phyloP scores from a whole-genome alignment of 2,888 invertebrate species.

The Ectemnius lituratus region DNA sequence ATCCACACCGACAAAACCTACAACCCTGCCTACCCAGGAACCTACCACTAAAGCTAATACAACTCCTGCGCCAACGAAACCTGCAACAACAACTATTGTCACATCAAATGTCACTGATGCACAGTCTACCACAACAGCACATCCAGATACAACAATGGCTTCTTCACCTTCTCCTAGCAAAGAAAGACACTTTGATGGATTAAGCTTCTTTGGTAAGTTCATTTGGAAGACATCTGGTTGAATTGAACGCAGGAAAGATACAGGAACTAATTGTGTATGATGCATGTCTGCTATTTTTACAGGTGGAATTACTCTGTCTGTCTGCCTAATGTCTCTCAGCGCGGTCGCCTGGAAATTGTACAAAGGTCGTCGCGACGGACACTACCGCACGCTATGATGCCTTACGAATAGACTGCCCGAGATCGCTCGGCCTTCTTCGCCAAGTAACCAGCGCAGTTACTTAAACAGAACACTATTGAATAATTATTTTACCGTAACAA shows the following conservation, averaged over 20 bases:
- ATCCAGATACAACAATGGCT: conserved; percentile 64
- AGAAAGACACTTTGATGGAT: conserved; percentile 84
- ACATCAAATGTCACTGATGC: neutral
- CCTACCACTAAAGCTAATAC: neutral
- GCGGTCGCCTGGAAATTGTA: conserved; percentile 93
- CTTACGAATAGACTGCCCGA: conserved; percentile 50
- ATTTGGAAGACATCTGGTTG: neutral
- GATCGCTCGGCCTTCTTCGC: conserved; percentile 42
- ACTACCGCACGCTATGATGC: conserved; percentile 92
- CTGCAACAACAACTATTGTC: neutral
- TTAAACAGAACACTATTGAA: conserved; percentile 54
- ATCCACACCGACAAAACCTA: conserved; percentile 8
- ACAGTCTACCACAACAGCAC: conserved; percentile 24
- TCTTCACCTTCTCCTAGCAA: conserved; percentile 59
- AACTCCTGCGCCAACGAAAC: neutral
- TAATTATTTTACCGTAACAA: conserved; percentile 61
- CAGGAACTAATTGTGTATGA: neutral
- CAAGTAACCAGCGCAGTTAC: conserved; percentile 49
- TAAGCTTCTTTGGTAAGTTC: conserved; percentile 82
- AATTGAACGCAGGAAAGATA: no score
- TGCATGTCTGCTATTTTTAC: conserved; percentile 46
- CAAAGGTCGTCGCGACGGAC: conserved; percentile 89
- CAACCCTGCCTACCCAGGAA: neutral
- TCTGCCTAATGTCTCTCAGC: conserved; percentile 88
- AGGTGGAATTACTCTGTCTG: conserved; percentile 91